Base-by-base conservation (phyloP, 1,140 invertebrate species). In the Drosophila eugracilis region DNA sequence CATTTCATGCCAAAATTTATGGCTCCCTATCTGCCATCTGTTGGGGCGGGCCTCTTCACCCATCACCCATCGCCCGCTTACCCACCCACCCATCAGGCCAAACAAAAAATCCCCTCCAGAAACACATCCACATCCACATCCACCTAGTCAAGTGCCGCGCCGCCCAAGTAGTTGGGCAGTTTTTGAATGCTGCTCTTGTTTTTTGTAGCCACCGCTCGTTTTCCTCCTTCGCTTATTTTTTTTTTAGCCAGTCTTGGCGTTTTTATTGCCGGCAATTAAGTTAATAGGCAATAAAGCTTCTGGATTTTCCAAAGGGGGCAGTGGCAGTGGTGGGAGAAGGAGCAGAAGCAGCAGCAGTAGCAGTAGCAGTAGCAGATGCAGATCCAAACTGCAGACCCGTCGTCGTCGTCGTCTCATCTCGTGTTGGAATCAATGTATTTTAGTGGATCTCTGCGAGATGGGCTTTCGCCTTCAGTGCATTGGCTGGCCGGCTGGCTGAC, bases 211-310 rank as follows among this genome's bases (percentile, higher is more conserved):
- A 19, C 17, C 39, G 12, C 10, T 21, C 19, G 36, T 6, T 17
- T 9, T 2, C 1, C 30, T 32, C 10, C 12, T 32, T 32, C n/a
- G n/a, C n/a, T n/a, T n/a, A n/a, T n/a, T 36, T 41, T 41, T 54
- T 58, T 59, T 58, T 74, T 60, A 54, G 63, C 49, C 54, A 67
- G 70, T 67, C 63, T 74, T 74, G 66, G 73, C 72, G 47, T 76
- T 71, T 79, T 80, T 80, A 78, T 80, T 71, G 76, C 77, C 65
- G 50, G 77, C 77, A 80, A 80, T 80, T 80, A 80, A 80, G 65
- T 80, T 80, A 80, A 80, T 80, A 79, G 77, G 71, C 77, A 80
- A 80, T 80, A 80, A 80, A 80, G 77, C 65, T 65, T 79, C 67
- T 57, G 76, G 63, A 79, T 78, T 78, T 69, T 50, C 49, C 59